These are phyloP conservation scores for Mamestra brassicae DNA, from an alignment of 2,888 invertebrate genomes.

Conservation along the genomic window DNA sequence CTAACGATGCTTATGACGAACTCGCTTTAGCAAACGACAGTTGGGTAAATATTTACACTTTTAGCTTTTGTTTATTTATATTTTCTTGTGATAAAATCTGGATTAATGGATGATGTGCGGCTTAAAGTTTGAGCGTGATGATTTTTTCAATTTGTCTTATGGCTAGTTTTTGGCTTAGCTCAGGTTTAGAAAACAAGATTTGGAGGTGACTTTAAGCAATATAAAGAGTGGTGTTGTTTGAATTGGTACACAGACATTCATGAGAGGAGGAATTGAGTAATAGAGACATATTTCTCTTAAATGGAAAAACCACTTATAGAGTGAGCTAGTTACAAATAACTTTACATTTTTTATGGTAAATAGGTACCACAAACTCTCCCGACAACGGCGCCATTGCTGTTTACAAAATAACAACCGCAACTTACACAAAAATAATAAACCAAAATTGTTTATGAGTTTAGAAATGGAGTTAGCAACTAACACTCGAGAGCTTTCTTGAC, in stretches of 20 bases:
- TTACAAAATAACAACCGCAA: constrained; percentile 24
- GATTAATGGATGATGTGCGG: background rate
- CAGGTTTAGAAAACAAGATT: too few species aligned
- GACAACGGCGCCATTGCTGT: constrained; percentile 26
- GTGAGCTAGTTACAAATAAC: constrained; percentile 19
- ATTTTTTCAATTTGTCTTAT: too few species aligned
- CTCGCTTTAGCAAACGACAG: constrained; percentile 66
- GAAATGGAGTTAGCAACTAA: constrained; percentile 60
- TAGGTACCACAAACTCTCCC: constrained; percentile 16
- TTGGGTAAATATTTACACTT: constrained; percentile 52
- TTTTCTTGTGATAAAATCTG: constrained; percentile 40
- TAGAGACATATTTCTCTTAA: background rate
- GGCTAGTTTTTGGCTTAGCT: too few species aligned
- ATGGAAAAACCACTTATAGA: constrained; percentile 2
- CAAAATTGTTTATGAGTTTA: constrained; percentile 50
- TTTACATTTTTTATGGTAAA: constrained; percentile 23
- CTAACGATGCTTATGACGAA: constrained; percentile 72
- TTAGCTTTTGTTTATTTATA: constrained; percentile 54
- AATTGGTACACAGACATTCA: too few species aligned
- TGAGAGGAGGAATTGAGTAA: too few species aligned
- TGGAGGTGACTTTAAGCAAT: too few species aligned
- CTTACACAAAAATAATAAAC: constrained; percentile 47
- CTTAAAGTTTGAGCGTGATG: background rate
- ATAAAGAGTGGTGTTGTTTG: too few species aligned
- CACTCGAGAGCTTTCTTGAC: constrained; percentile 61